phyloP scores from a whole-genome alignment of 2,797 vertebrate species.

The Malacoraja senta region DNA sequence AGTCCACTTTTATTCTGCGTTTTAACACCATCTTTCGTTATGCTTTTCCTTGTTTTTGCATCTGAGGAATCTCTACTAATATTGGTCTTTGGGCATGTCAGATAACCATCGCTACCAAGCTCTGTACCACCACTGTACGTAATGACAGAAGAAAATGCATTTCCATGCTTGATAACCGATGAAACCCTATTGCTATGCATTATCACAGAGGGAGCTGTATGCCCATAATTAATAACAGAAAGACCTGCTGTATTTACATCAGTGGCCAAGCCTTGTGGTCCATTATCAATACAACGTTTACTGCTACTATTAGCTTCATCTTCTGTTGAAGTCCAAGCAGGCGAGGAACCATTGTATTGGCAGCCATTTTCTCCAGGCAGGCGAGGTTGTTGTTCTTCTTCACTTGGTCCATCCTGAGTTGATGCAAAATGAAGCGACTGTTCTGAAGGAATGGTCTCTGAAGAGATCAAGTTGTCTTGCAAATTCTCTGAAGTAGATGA shows the following conservation, averaged over 20 bases:
- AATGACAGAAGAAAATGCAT: slow-evolving; percentile 51
- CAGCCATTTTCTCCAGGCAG: too few species aligned
- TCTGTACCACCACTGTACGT: neutral
- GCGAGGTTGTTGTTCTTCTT: slow-evolving; percentile 45
- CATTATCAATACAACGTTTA: slow-evolving; percentile 15
- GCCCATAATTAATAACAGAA: slow-evolving; percentile 65
- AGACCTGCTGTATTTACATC: slow-evolving; percentile 51
- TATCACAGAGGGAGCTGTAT: slow-evolving; percentile 63
- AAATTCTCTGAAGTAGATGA: slow-evolving; percentile 59
- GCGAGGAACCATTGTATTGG: neutral
- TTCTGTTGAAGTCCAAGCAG: neutral
- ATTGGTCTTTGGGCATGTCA: neutral
- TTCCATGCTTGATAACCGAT: slow-evolving; percentile 62
- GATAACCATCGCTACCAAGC: neutral
- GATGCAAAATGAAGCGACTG: slow-evolving; percentile 58
- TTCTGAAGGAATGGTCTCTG: slow-evolving; percentile 45
- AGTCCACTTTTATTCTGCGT: neutral
- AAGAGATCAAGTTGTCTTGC: slow-evolving; percentile 52
- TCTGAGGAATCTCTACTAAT: neutral
- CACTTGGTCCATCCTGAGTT: slow-evolving; percentile 53
- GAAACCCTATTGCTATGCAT: slow-evolving; percentile 66
- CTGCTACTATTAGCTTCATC: slow-evolving; percentile 44
- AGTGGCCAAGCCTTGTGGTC: slow-evolving; percentile 41
- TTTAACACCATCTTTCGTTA: neutral
- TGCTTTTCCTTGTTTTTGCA: neutral